Evolutionary conservation across 2,888 invertebrate species (phyloP).

Genomic region (Marasmarcha lunaedactyla): DNA sequence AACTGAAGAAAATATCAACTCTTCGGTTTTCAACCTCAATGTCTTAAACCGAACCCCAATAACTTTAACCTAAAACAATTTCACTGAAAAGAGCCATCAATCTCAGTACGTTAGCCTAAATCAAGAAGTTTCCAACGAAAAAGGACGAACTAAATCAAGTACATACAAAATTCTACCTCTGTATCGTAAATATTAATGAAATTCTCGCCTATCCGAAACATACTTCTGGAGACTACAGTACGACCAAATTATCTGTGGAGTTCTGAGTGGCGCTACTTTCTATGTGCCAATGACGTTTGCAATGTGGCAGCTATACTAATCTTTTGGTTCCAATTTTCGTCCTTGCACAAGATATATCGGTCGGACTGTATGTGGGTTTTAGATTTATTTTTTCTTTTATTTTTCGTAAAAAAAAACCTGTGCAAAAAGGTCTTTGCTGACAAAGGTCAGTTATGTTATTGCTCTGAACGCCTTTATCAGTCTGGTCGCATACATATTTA

Average conservation of each 20-base stretch:
- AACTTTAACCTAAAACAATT: too few species aligned
- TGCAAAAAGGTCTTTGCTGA: constrained; percentile 33
- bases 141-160: too few species aligned
- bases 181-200: constrained; percentile 41
- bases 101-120: background rate
- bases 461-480: constrained; percentile 22
- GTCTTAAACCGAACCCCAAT: too few species aligned
- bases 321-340: too few species aligned
- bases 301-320: too few species aligned
- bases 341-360: too few species aligned
- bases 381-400: constrained; percentile 31
- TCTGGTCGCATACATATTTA: constrained; percentile 47
- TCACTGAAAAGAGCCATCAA: too few species aligned
- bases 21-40: too few species aligned
- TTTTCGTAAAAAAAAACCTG: constrained; percentile 15
- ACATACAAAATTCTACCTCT: constrained; percentile 18
- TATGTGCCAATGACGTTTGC: too few species aligned
- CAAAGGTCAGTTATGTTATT: constrained; percentile 46
- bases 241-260: too few species aligned
- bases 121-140: background rate
- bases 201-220: constrained; percentile 27
- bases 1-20: too few species aligned
- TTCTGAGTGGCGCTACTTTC: too few species aligned
- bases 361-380: constrained; percentile 41
- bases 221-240: constrained; percentile 36